Evolutionary conservation across 2,797 vertebrate species (phyloP).

Genomic region (Crenichthys baileyi): DNA sequence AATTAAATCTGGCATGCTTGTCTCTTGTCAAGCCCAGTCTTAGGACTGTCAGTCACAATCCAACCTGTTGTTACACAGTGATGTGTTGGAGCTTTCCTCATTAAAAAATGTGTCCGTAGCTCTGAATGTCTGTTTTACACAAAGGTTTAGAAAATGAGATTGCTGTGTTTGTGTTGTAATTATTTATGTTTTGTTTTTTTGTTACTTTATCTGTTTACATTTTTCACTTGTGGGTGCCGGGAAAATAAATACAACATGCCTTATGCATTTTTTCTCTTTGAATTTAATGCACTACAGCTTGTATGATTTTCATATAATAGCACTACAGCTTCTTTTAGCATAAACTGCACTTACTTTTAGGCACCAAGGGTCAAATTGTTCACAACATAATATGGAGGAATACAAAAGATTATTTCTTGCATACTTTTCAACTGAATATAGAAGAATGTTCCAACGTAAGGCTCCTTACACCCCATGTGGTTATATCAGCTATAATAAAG

Average conservation of each 20-base stretch:
- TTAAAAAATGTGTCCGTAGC: conserved; percentile 42
- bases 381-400: background rate
- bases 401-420: background rate
- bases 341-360: background rate
- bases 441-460: background rate
- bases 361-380: background rate
- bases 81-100: conserved; percentile 35
- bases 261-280: conserved; percentile 53
- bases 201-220: conserved; percentile 64
- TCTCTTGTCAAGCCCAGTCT: conserved; percentile 40
- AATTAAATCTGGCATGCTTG: conserved; percentile 45
- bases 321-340: background rate
- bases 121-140: conserved; percentile 43
- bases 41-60: conserved; percentile 34
- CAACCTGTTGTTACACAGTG: conserved; percentile 45
- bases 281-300: background rate
- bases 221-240: conserved; percentile 70
- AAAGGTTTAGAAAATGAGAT: conserved; percentile 36
- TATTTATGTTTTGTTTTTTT: conserved; percentile 50
- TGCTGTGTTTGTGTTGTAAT: conserved; percentile 62
- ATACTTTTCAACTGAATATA: background rate
- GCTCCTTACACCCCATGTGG: too few species aligned
- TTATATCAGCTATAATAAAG: too few species aligned
- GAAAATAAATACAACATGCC: conserved; percentile 79
- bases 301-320: background rate